phyloP scores from a whole-genome alignment of 2,797 vertebrate genomes.

The Acrossocheilus wenchowensis region DNA sequence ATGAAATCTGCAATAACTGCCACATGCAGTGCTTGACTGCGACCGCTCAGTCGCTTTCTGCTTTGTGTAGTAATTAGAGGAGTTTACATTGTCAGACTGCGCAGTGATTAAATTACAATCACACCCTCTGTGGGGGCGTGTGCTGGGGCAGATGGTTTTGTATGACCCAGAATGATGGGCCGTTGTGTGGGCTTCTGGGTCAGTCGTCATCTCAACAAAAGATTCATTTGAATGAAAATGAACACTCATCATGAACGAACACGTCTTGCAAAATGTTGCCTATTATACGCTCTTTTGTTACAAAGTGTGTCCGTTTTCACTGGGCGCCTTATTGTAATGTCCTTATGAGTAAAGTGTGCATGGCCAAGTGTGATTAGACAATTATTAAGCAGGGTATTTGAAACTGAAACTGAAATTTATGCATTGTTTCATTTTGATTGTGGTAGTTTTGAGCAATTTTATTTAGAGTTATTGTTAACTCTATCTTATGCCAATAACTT shows the following conservation, averaged over 20 bases:
- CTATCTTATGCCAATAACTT: not conserved
- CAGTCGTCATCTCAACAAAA: constrained; percentile 48
- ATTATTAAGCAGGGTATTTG: not conserved
- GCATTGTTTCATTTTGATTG: not conserved
- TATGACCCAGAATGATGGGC: constrained; percentile 45
- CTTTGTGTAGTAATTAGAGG: constrained; percentile 45
- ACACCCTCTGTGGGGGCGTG: constrained; percentile 41
- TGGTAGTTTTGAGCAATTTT: not conserved
- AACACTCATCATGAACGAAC: not conserved
- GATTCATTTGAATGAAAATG: constrained; percentile 41
- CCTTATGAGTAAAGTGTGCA: not conserved
- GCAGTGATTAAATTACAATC: constrained; percentile 47
- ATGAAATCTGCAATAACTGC: constrained; percentile 14
- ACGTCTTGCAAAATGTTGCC: constrained; percentile 31
- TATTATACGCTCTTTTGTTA: constrained; percentile 23
- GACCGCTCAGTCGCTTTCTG: not conserved
- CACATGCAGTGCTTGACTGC: constrained; percentile 24
- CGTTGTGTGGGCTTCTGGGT: constrained; percentile 38
- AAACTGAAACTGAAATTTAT: not conserved
- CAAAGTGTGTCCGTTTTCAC: constrained; percentile 35
- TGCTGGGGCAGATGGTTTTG: constrained; percentile 45
- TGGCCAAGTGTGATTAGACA: not conserved
- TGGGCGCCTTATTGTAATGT: not conserved
- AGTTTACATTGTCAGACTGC: constrained; percentile 38
- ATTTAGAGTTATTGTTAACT: not conserved